phyloP scores from a whole-genome alignment of 2,888 invertebrate species.

The Sthenelais limicola region DNA sequence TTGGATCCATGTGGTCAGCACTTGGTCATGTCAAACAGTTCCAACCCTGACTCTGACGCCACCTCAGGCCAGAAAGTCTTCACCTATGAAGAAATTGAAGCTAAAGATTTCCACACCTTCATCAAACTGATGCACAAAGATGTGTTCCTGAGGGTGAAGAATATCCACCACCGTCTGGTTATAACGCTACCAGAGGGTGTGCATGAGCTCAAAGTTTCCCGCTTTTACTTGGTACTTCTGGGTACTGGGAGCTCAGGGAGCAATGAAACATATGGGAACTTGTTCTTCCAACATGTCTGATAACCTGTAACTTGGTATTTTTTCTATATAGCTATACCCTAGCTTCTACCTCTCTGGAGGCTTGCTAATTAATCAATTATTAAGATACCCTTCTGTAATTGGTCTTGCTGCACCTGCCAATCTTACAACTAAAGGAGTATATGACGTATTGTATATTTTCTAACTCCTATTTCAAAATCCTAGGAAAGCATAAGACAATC shows the following conservation, averaged over 20 bases:
- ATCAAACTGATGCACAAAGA: constrained; percentile 82
- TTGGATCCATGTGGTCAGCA: constrained; percentile 34
- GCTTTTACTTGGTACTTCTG: constrained; percentile 90
- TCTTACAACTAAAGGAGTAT: too few relatives aligned
- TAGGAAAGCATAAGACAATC: too few relatives aligned
- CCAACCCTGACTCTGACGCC: background rate
- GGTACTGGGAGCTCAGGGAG: constrained; percentile 75
- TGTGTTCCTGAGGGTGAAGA: constrained; percentile 85
- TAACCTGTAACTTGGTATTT: too few relatives aligned
- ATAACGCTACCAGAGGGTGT: constrained; percentile 86
- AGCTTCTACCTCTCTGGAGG: too few relatives aligned
- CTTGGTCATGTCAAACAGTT: constrained; percentile 49
- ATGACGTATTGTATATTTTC: too few relatives aligned
- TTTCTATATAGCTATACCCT: too few relatives aligned
- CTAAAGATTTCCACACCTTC: constrained; percentile 87
- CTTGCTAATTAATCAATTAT: too few relatives aligned
- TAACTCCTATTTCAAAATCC: too few relatives aligned
- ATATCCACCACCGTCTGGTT: constrained; percentile 88
- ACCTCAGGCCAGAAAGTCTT: constrained; percentile 29
- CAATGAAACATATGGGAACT: constrained; percentile 82
- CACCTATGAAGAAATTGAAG: constrained; percentile 71
- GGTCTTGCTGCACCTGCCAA: too few relatives aligned
- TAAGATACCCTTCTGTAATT: too few relatives aligned
- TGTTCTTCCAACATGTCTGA: constrained; percentile 96
- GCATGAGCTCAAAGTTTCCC: constrained; percentile 86